These are phyloP conservation scores for Euglossa dilemma DNA, from an alignment of 1,140 invertebrate genomes.

Conservation along the genomic window DNA sequence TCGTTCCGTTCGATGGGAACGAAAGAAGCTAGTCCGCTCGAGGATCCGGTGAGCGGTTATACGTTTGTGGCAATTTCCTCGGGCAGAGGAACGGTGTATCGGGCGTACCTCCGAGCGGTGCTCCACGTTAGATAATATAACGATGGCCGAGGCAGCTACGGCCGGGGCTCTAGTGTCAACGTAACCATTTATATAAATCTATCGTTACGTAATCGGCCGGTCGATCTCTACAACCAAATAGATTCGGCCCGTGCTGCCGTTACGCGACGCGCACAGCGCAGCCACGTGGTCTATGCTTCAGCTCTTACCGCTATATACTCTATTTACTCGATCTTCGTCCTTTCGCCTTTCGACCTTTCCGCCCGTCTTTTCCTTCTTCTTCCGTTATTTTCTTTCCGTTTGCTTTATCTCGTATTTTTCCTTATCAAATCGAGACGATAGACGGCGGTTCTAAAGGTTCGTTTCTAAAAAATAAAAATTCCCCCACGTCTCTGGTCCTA, in stretches of 20 bases:
- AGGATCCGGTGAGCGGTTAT: not conserved
- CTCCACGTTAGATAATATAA: constrained; percentile 81
- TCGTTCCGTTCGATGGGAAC: too few species aligned
- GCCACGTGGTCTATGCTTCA: constrained; percentile 29
- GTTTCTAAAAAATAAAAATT: not conserved
- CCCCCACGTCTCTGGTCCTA: not conserved
- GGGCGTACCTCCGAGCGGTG: constrained; percentile 34
- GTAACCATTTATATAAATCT: constrained; percentile 84
- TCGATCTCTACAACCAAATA: constrained; percentile 70
- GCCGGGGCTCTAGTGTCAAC: constrained; percentile 80
- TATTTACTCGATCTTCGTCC: not conserved
- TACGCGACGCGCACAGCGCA: constrained; percentile 30
- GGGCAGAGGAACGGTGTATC: not conserved
- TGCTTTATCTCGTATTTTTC: not conserved
- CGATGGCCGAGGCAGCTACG: constrained; percentile 69
- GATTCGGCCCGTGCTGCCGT: constrained; percentile 68
- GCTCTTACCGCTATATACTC: not conserved
- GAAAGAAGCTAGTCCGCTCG: too few species aligned
- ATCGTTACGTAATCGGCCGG: constrained; percentile 78
- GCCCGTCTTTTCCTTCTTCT: not conserved
- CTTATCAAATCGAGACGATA: not conserved
- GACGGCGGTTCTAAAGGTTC: not conserved
- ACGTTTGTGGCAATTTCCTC: not conserved
- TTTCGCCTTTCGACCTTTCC: not conserved
- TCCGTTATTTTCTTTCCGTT: not conserved